These are phyloP conservation scores for Mycetomoellerius zeteki DNA, from an alignment of 1,140 invertebrate species.

Conservation along the genomic window DNA sequence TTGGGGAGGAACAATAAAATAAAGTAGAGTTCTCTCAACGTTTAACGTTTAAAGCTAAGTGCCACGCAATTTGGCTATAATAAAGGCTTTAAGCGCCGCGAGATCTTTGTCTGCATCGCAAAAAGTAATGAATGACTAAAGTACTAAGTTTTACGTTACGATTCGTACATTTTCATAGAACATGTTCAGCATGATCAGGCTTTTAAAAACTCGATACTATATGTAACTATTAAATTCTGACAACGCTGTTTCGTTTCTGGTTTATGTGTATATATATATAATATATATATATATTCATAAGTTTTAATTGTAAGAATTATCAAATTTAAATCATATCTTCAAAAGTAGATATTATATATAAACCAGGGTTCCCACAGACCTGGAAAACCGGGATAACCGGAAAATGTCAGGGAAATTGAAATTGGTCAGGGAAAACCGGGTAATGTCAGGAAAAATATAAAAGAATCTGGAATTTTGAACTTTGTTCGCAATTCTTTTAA, in stretches of 20 bases:
- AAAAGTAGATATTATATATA: too few species aligned
- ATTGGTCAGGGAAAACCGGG: too few species aligned
- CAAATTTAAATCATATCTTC: too few species aligned
- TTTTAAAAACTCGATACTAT: conserved; percentile 22
- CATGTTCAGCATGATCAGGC: background rate
- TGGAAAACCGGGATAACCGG: too few species aligned
- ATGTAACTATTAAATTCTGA: conserved; percentile 6
- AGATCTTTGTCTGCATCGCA: conserved; percentile 49
- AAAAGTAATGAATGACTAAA: conserved; percentile 40
- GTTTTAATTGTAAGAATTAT: too few species aligned
- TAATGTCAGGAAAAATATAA: too few species aligned
- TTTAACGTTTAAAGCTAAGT: conserved; percentile 63
- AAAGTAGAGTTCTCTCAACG: conserved; percentile 39
- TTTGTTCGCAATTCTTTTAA: too few species aligned
- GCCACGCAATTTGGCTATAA: conserved; percentile 58
- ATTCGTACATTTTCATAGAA: conserved; percentile 13
- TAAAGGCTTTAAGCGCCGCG: conserved; percentile 49
- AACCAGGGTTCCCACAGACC: too few species aligned
- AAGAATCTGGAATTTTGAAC: too few species aligned
- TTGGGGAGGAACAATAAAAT: conserved; percentile 35
- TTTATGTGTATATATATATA: background rate
- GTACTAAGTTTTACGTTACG: conserved; percentile 15
- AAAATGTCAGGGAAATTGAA: too few species aligned
- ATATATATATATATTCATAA: too few species aligned
- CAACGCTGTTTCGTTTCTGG: background rate